Evolutionary conservation across 2,113 vertebrate genomes (phyloP), one percentile per base, ranked within the genome.

Genomic region (Callithrix jacchus): DNA sequence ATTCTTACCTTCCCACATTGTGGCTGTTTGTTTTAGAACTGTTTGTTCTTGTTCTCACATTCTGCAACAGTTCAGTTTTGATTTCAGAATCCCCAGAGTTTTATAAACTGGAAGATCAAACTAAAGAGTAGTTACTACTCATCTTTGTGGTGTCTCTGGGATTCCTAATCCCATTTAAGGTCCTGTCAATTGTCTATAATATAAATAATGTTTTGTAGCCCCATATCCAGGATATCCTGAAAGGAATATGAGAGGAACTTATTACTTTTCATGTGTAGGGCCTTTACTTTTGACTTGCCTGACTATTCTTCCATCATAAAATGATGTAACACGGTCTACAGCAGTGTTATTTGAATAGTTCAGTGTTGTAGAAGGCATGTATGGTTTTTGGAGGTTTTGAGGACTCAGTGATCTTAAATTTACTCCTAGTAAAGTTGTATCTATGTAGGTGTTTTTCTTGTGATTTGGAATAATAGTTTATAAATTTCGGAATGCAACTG

Each of bases 401-500:
- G 66, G 61, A 79, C 6, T 80, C 54, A 4, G 17, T 82, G 35
- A 54, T 77, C 84, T 92, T 97, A 92, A 94, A 81, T 91, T 93
- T 84, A 82, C 45, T 85, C 49, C 25, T 81, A 68, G 47, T 71
- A 94, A 93, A 90, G 16, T 77, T 92, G 25, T 80, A 21, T 87
- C 85, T 82, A 32, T 81, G 18, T 76, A 54, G 45, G 17, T 93
- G n/a, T 79, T 95, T 71, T 92, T 82, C 61, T 87, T 89, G 27
- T 70, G 61, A 68, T 52, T 92, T 84, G 91, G 54, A 79, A 64
- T 68, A 83, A 74, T 83, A 76, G 73, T 73, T 35, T 92, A 2
- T 95, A 66, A 42, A 94, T 94, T 94, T 93, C 71, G 87, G 80
- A 86, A 61, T 95, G 89, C 27, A 94, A 81, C 76, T 97, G 79